These are phyloP conservation scores for Oryzaephilus surinamensis DNA, from an alignment of 1,140 invertebrate species.

Conservation along the genomic window DNA sequence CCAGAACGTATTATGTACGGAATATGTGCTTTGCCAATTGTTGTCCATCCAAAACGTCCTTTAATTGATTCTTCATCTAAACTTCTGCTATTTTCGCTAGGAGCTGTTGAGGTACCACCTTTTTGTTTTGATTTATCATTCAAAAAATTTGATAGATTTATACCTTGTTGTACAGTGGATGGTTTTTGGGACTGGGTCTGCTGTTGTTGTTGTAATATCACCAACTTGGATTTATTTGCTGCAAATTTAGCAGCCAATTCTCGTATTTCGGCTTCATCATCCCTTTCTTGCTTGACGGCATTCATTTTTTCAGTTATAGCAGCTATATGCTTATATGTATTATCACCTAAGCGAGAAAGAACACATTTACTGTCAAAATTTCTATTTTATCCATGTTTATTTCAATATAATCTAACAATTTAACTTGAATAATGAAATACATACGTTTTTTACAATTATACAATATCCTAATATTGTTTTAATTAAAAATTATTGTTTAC, in stretches of 20 bases:
- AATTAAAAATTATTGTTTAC: neutral
- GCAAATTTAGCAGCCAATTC: slow-evolving; percentile 77
- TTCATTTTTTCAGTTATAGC: slow-evolving; percentile 16
- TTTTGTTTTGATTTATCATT: slow-evolving; percentile 21
- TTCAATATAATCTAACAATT: no score
- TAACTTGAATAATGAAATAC: no score
- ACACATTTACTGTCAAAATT: no score
- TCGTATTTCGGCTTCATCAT: slow-evolving; percentile 76
- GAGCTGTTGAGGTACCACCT: slow-evolving; percentile 4
- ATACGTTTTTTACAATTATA: no score
- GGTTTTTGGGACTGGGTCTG: slow-evolving; percentile 2
- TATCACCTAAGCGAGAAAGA: no score
- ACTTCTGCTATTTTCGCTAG: slow-evolving; percentile 9
- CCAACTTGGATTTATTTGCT: slow-evolving; percentile 66
- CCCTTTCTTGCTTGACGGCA: slow-evolving; percentile 70
- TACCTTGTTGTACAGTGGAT: slow-evolving; percentile 22
- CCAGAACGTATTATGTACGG: slow-evolving; percentile 75
- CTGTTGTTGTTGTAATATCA: slow-evolving; percentile 39
- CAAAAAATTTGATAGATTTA: slow-evolving; percentile 30
- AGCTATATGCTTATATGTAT: no score
- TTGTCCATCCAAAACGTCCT: slow-evolving; percentile 83
- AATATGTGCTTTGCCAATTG: slow-evolving; percentile 72
- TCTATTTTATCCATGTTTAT: no score
- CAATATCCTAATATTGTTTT: no score
- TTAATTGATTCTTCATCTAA: slow-evolving; percentile 67